Evolutionary conservation across 2,797 vertebrate genomes (phyloP).

Genomic region (Dipus sagitta): DNA sequence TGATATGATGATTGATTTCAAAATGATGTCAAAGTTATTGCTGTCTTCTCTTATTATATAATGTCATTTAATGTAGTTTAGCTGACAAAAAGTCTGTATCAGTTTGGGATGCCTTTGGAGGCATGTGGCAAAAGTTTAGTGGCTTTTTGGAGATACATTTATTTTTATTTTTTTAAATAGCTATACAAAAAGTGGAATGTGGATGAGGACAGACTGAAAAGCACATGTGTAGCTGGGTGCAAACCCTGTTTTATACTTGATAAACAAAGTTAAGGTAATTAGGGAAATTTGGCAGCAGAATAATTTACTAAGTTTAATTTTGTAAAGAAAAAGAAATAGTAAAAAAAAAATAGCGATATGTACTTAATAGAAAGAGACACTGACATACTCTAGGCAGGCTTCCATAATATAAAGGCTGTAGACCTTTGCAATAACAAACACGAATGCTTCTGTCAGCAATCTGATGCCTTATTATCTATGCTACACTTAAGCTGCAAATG

Average conservation of each 20-base stretch:
- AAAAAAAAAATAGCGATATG: neutral
- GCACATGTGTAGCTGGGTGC: neutral
- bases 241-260: neutral
- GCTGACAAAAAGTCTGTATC: neutral
- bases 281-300: neutral
- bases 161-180: neutral
- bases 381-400: neutral
- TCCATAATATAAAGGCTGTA: neutral
- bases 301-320: neutral
- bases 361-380: neutral
- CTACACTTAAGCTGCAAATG: neutral
- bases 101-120: neutral
- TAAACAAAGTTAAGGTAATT: conserved; percentile 8
- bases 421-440: neutral
- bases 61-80: neutral
- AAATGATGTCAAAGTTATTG: neutral
- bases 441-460: neutral
- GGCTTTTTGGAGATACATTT: neutral
- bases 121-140: neutral
- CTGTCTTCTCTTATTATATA: neutral
- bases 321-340: neutral
- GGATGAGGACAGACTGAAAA: neutral
- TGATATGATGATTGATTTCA: neutral
- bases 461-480: neutral
- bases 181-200: neutral